Base-by-base conservation (phyloP, 2,797 vertebrate genomes). In the Xiphorhynchus erythropygius region DNA sequence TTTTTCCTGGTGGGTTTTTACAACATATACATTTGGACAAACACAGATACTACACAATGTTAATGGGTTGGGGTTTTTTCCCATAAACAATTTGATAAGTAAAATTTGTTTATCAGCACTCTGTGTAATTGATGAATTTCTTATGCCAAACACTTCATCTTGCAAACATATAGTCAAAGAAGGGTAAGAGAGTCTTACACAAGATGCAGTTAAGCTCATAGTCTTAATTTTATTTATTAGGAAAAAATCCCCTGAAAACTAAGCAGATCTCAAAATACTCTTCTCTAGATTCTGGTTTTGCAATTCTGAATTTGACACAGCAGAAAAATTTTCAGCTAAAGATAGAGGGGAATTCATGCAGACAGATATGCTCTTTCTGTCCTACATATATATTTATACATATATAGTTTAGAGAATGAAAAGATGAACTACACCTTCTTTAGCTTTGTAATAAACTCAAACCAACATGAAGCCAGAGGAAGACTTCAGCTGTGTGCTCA, bases 391-490 rank as follows among this genome's bases (percentile, higher is more conserved):
- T 89, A 23, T 39, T 18, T 65, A 21, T 67, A 23, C 73, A 13
- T 75, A 35, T 39, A 33, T 64, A 60, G 30, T 52, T 89, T 62
- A 59, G 76, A 89, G 56, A 70, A 91, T 71, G 87, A 77, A 65
- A 90, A 89, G 24, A 90, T 92, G 13, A 93, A 85, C 94, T 84
- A 80, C 62, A 32, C 37, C 33, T 91, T 97, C 96, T 97, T 97
- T 90, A 96, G 95, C 76, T 96, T 97, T 84, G 41, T 92, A 94
- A 96, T 94, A 97, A 96, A 86, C 93, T 94, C 90, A 97, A 87
- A 94, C 64, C 50, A 62, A 89, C 89, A 84, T 90, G 96, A 96
- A 97, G 93, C 91, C 91, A 97, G 96, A 93, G 81, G 89, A 78
- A 93, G 74, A 56, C 93, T 96, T 90, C 60, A 69, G 65, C 92